phyloP scores from a whole-genome alignment of 30 jellyfish, hydroid and myxozoan genomes.

The Clytia hemisphaerica region DNA sequence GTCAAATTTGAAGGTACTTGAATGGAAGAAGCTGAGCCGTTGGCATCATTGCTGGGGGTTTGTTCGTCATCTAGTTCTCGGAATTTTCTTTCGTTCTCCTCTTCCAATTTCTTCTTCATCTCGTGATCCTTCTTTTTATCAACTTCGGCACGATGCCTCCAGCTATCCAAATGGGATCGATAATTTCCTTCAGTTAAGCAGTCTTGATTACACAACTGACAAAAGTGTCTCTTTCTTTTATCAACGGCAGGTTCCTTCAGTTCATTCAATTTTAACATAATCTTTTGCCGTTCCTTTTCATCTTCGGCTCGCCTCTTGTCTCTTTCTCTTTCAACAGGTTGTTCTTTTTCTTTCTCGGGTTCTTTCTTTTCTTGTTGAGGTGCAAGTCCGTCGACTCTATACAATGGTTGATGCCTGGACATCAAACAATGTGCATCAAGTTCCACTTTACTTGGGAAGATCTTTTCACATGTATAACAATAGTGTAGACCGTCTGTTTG shows the following conservation, averaged over 20 bases:
- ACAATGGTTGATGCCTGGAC: constrained; percentile 68
- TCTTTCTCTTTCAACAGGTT: neutral
- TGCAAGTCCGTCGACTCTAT: constrained; percentile 61
- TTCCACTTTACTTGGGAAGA: constrained; percentile 38
- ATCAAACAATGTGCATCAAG: constrained; percentile 77
- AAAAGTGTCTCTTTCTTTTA: constrained; percentile 3
- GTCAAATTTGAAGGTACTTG: constrained; percentile 26
- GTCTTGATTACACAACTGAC: constrained; percentile 66
- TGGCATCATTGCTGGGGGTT: neutral
- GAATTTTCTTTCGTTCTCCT: neutral
- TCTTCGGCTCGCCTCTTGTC: constrained; percentile 12
- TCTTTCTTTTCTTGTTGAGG: constrained; percentile 2
- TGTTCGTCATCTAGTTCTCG: constrained; percentile 14
- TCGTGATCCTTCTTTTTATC: constrained; percentile 49
- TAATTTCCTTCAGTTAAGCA: constrained; percentile 50
- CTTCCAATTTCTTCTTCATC: constrained; percentile 25
- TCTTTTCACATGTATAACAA: constrained; percentile 68
- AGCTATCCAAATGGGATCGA: constrained; percentile 62
- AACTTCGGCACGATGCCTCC: constrained; percentile 90
- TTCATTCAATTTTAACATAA: constrained; percentile 17
- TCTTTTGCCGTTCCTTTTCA: constrained; percentile 16
- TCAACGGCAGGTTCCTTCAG: constrained; percentile 1
- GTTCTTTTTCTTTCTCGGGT: neutral
- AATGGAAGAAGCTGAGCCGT: too few species aligned
- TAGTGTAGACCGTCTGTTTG: constrained; percentile 34